Conservation (phyloP, 2,888 invertebrate genomes). For the Cancer borealis region DNA sequence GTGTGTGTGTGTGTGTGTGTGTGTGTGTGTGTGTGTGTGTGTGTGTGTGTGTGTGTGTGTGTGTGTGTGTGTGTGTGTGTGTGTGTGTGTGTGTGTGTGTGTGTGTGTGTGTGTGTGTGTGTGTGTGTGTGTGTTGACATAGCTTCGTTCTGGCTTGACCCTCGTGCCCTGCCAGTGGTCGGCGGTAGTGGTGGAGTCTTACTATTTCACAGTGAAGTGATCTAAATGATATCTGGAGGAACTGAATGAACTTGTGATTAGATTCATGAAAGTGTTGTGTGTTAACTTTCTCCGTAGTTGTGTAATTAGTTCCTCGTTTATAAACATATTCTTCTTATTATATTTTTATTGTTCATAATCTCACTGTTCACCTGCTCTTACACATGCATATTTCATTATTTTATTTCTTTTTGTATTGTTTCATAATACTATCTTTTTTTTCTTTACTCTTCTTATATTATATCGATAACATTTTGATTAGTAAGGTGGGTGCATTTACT, state of each 20-base stretch:
- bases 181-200: background rate
- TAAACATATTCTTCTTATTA: background rate
- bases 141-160: background rate
- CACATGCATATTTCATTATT: background rate
- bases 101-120: conserved; percentile 42
- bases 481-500: too few species aligned
- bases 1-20: conserved; percentile 43
- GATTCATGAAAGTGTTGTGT: background rate
- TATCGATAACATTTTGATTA: background rate
- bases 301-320: background rate
- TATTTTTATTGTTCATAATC: background rate
- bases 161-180: background rate
- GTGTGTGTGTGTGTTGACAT: conserved; percentile 31
- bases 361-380: background rate
- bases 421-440: too few species aligned
- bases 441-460: too few species aligned
- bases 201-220: background rate
- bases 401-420: background rate
- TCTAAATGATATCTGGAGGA: background rate
- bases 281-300: background rate
- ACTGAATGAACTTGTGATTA: background rate
- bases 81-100: conserved; percentile 32
- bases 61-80: conserved; percentile 10
- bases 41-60: too few species aligned
- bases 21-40: too few species aligned